A percentile compares a stretch with the other conserved stretches of the same genome.
These are phyloP conservation scores for Antechinus stuartii DNA, from an alignment of 2,113 vertebrate genomes.

Conservation along the genomic window DNA sequence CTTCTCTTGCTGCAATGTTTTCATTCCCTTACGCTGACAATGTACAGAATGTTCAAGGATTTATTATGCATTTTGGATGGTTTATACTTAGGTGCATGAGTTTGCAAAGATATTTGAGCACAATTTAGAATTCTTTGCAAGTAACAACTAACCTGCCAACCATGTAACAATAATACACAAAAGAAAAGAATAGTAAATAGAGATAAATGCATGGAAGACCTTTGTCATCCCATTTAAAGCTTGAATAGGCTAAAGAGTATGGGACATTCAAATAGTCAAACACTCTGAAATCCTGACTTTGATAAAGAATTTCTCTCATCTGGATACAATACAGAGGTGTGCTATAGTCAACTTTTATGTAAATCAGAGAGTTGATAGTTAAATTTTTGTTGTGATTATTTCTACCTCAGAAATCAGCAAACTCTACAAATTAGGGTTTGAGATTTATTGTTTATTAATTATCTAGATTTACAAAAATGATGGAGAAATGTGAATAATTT, in stretches of 20 bases:
- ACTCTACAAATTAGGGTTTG: not conserved
- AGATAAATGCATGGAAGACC: not conserved
- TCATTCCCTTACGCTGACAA: constrained; percentile 11
- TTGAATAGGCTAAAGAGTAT: constrained; percentile 44
- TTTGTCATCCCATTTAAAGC: constrained; percentile 1
- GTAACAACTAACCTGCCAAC: constrained; percentile 15
- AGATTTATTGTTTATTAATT: not conserved
- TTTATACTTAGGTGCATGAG: not conserved
- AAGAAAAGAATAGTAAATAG: not conserved
- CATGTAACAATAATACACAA: constrained; percentile 24
- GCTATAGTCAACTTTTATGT: not conserved
- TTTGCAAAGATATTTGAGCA: constrained; percentile 48
- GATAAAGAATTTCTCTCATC: constrained; percentile 10
- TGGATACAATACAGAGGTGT: not conserved
- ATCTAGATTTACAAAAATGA: not conserved
- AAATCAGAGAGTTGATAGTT: not conserved
- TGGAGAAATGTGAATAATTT: not conserved
- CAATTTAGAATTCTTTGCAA: constrained; percentile 42
- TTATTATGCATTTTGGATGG: not conserved
- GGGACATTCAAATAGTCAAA: constrained; percentile 8
- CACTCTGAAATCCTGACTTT: constrained; percentile 19
- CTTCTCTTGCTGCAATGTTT: not conserved
- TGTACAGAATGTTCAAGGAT: not conserved
- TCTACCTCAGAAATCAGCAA: not conserved
- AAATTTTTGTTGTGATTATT: not conserved